Conservation (phyloP, 2,888 invertebrate genomes). For the Vesta saturnalis region DNA sequence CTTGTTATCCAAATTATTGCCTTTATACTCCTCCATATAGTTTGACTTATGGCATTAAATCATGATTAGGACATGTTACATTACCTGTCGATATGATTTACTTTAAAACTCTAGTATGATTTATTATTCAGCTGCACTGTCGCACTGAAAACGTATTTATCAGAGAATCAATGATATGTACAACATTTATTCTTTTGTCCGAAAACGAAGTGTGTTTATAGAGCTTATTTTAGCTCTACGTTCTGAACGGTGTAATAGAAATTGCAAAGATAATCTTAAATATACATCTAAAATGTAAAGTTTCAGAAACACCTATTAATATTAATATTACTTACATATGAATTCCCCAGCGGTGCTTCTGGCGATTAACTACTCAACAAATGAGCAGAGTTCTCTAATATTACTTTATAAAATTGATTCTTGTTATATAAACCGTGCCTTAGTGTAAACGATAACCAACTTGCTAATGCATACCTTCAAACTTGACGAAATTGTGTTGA, state of each 20-base stretch:
- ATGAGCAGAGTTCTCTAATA: slow-evolving; percentile 17
- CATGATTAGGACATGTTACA: slow-evolving; percentile 42
- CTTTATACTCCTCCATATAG: slow-evolving; percentile 8
- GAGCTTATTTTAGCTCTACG: not conserved
- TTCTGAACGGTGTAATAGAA: slow-evolving; percentile 1
- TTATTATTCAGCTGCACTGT: slow-evolving; percentile 25
- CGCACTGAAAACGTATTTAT: slow-evolving; percentile 31
- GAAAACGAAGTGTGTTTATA: no score
- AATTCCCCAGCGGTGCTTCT: slow-evolving; percentile 20
- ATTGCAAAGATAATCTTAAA: slow-evolving; percentile 20
- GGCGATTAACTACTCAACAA: slow-evolving; percentile 25
- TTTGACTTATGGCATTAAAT: slow-evolving; percentile 33
- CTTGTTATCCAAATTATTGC: slow-evolving; percentile 13
- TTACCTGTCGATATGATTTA: slow-evolving; percentile 46
- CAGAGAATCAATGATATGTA: slow-evolving; percentile 33
- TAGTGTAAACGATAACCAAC: not conserved
- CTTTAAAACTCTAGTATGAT: slow-evolving; percentile 43
- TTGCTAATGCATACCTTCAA: not conserved
- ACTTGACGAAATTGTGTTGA: not conserved
- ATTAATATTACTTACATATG: slow-evolving; percentile 29
- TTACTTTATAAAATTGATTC: slow-evolving; percentile 15
- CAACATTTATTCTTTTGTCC: slow-evolving; percentile 11
- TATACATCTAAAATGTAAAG: slow-evolving; percentile 17
- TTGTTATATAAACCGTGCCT: slow-evolving; percentile 5
- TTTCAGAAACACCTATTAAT: slow-evolving; percentile 26